These are phyloP conservation scores for Drosophila nikananu DNA, from an alignment of 1,140 invertebrate genomes.

Conservation along the genomic window DNA sequence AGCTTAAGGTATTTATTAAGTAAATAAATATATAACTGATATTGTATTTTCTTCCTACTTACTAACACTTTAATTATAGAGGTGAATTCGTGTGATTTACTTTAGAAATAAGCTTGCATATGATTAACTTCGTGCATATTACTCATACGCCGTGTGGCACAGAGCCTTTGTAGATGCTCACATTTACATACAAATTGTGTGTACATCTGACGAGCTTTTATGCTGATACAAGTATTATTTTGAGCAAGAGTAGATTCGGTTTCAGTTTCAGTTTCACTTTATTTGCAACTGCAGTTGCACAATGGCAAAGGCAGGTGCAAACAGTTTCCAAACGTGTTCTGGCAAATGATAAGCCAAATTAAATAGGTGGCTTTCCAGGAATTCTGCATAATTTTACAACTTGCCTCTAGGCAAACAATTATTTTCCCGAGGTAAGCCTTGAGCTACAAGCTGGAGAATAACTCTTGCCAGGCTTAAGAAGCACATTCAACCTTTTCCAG, in stretches of 20 bases:
- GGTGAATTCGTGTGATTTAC: background rate
- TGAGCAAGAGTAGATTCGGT: slow-evolving; percentile 7
- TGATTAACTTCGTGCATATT: slow-evolving; percentile 6
- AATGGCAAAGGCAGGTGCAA: background rate
- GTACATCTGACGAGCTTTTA: slow-evolving; percentile 14
- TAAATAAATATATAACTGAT: too few relatives aligned
- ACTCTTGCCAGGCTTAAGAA: slow-evolving; percentile 2
- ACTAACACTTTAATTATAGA: background rate
- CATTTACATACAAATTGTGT: slow-evolving; percentile 51
- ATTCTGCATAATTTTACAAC: background rate
- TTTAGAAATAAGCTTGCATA: background rate
- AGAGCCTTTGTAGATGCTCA: background rate
- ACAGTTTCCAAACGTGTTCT: slow-evolving; percentile 9
- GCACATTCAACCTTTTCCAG: background rate
- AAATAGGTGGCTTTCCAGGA: background rate
- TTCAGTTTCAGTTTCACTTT: slow-evolving; percentile 5
- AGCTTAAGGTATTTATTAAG: background rate
- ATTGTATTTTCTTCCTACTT: too few relatives aligned
- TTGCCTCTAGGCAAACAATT: background rate
- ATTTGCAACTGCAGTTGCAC: slow-evolving; percentile 8
- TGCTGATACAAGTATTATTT: slow-evolving; percentile 25
- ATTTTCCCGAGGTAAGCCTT: background rate
- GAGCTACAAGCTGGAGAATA: background rate
- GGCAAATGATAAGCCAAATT: slow-evolving; percentile 12
- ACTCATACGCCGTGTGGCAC: slow-evolving; percentile 17